Evolutionary conservation across 1,140 invertebrate species (phyloP).

Genomic region (Rhagoletis pomonella): DNA sequence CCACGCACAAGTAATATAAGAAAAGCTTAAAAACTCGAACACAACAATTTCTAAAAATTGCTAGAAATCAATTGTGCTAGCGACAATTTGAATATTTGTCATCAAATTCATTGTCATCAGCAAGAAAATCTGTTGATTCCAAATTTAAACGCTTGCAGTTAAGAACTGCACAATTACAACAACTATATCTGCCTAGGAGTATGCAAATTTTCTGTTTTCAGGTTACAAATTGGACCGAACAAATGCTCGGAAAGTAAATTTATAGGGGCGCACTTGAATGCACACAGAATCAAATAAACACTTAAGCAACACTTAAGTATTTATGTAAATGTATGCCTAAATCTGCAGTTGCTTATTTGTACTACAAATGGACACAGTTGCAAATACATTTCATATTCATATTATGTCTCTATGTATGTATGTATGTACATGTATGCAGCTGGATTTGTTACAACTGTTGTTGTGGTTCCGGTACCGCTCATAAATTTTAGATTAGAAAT

Average conservation of each 20-base stretch:
- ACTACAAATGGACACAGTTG: too few relatives aligned
- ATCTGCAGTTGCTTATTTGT: background rate
- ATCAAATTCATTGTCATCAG: too few relatives aligned
- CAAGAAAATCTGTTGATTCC: background rate
- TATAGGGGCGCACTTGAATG: background rate
- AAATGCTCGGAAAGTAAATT: background rate
- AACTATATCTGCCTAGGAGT: background rate
- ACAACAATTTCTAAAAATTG: too few relatives aligned
- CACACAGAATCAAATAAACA: background rate
- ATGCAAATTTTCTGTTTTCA: background rate
- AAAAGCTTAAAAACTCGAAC: too few relatives aligned
- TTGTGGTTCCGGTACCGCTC: background rate
- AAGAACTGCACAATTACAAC: background rate
- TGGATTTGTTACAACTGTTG: background rate
- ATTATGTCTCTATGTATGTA: background rate
- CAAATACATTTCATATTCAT: background rate
- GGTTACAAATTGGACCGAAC: background rate
- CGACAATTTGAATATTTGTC: too few relatives aligned
- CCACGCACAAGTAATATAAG: too few relatives aligned
- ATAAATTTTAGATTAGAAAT: slow-evolving; percentile 28
- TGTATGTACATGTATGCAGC: background rate
- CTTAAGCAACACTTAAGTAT: background rate
- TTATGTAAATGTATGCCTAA: background rate
- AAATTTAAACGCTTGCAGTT: background rate
- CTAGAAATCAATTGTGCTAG: too few relatives aligned